These are phyloP conservation scores for Pelusios castaneus DNA, from an alignment of 2,113 vertebrate genomes.

Conservation along the genomic window DNA sequence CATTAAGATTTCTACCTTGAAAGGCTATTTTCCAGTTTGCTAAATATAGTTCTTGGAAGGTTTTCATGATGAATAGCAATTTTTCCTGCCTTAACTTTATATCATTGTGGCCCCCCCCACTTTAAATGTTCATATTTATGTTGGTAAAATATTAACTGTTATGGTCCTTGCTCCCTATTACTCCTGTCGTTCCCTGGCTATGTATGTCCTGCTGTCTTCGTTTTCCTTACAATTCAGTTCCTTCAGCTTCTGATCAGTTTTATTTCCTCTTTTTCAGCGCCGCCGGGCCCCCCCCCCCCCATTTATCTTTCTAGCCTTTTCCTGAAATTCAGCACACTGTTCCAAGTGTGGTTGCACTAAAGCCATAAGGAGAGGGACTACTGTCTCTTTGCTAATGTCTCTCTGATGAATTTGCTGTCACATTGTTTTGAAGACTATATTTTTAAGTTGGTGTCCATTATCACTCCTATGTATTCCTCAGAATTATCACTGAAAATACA, in stretches of 20 bases:
- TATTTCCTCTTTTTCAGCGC: background rate
- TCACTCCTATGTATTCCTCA: background rate
- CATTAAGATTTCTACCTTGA: background rate
- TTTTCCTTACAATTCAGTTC: background rate
- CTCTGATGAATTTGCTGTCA: background rate
- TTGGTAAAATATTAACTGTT: background rate
- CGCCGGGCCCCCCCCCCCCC: background rate
- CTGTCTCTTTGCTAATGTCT: background rate
- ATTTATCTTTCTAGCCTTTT: background rate
- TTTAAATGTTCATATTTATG: background rate
- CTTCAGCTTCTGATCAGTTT: background rate
- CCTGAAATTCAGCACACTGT: background rate
- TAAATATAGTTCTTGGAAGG: rapidly evolving
- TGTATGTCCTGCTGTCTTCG: background rate
- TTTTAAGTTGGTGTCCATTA: background rate
- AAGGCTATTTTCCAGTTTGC: rapidly evolving
- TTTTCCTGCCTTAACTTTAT: background rate
- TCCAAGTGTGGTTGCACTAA: background rate
- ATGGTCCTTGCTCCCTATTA: rapidly evolving
- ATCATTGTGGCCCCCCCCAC: background rate
- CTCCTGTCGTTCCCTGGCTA: rapidly evolving
- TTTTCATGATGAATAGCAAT: background rate
- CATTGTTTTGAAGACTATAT: background rate
- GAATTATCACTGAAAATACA: background rate
- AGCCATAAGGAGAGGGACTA: background rate